Evolutionary conservation across 2,113 vertebrate genomes (phyloP).

Genomic region (Syngnathoides biaculeatus): DNA sequence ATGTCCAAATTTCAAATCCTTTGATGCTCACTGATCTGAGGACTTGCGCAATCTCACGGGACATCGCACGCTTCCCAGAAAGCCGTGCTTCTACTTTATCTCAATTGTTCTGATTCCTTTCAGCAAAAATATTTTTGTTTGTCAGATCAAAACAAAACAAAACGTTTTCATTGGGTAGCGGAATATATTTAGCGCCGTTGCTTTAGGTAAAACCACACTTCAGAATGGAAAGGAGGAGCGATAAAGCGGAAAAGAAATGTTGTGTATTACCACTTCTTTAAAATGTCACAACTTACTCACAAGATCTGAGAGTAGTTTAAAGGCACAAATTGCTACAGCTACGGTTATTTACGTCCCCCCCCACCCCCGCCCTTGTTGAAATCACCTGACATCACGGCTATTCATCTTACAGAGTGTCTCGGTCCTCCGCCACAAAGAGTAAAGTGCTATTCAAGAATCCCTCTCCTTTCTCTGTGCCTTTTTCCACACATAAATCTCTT

Average conservation of each 20-base stretch:
- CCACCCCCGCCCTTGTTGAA: slow-evolving; percentile 22
- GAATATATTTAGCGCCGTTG: background rate
- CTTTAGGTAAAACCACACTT: background rate
- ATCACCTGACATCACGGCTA: slow-evolving; percentile 49
- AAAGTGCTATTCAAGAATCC: slow-evolving; percentile 57
- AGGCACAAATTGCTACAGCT: slow-evolving; percentile 30
- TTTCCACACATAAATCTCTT: slow-evolving; percentile 58
- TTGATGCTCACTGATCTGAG: too few relatives aligned
- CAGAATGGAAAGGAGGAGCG: background rate
- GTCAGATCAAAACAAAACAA: background rate
- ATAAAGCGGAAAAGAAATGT: background rate
- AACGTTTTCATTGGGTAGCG: background rate
- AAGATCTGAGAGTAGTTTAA: slow-evolving; percentile 12
- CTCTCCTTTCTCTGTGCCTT: slow-evolving; percentile 17
- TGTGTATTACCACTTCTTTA: slow-evolving; percentile 24
- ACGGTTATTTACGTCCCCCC: slow-evolving; percentile 40
- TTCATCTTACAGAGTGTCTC: slow-evolving; percentile 46
- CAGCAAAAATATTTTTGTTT: background rate
- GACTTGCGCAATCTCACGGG: too few relatives aligned
- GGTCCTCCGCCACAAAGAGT: slow-evolving; percentile 37
- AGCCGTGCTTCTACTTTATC: background rate
- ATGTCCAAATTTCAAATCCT: too few relatives aligned
- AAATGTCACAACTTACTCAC: background rate
- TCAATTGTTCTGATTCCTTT: background rate
- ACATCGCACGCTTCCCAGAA: too few relatives aligned